Evolutionary conservation across 2,888 invertebrate species (phyloP), one percentile per base, ranked within the genome.

Genomic region (Serrognathus titanus): DNA sequence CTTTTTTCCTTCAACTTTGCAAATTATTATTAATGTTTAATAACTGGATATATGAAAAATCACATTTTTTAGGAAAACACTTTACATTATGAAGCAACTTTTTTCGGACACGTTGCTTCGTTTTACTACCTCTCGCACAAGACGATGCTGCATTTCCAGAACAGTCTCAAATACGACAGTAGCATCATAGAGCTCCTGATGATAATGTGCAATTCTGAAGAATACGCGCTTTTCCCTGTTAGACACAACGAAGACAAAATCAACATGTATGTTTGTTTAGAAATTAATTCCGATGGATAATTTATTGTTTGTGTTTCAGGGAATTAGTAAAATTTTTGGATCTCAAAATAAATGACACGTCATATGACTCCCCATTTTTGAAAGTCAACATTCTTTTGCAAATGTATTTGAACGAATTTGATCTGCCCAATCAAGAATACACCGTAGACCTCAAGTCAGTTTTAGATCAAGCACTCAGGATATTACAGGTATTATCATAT

Each of bases 221-320:
- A 99, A 69, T 93, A 96, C 72, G 87, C 89, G 56, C 90, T 97
- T 66, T 82, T 99, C 63, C 99, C 99, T 0, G 98, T 99, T 1
- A 83, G 99, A 51, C 99, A 99, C 75, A 99, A 99, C 73, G 99
- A 99, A 77, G 98, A 99, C 73, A 79, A 89, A 59, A 82, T 92
- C 43, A 99, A 99, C 75, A 90, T 88, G 92, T 94, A 76, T n/a
- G 11, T 49, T 11, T 49, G 36, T 11, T 48, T 9, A 40, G 20
- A 10, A 39, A 8, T 40, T 20, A 13, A n/a, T 5, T 24, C 12
- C 9, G 24, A 20, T 8, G 2, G 9, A 36, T 49, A 16, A 53
- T 41, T 35, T 8, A 43, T 48, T 46, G 24, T 55, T 60, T 58
- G 61, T 54, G 51, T 79, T 75, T 24, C 77, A 94, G 92, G 47